Base-by-base conservation (phyloP, 2,113 vertebrate species). In the Periophthalmus modestus region DNA sequence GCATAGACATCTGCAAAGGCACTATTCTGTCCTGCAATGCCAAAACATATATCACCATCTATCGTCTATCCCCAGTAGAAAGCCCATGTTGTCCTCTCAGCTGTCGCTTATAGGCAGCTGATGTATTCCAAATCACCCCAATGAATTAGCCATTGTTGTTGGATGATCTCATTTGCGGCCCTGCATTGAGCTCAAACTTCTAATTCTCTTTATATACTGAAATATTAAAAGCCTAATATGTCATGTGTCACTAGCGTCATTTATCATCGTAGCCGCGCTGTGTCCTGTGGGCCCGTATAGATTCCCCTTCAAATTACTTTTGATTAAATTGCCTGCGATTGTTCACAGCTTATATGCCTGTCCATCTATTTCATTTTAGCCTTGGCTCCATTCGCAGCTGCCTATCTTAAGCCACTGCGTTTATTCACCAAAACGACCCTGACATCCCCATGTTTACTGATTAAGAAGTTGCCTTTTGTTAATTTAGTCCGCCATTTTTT, bases 141-240 rank as follows among this genome's bases (percentile, higher is more conserved):
- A 78, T 87, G 88, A 90, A 91, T 92, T 81, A 87, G 75, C 85
- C 80, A 85, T 91, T 89, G 89, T 92, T 88, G 88, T 87, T 72
- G 63, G 80, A 83, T 81, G 75, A 86, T 86, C 82, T 82, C 75
- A 88, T 90, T 87, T 79, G 14, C 65, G 52, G 24, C 72, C 76
- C 71, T 70, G 76, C 82, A 76, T 82, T 83, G 74, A 83, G 84
- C 85, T 86, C 82, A 68, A 85, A 82, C 83, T 86, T 80, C 75
- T 88, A 88, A 87, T 85, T 90, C 85, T 88, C 80, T 87, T 89
- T 81, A 80, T 78, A 82, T 66, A 82, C 84, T 90, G 83, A 91
- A 90, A 91, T 91, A 92, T 91, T 91, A 90, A 92, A 90, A 85
- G 82, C 87, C 85, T 86, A 86, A 90, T 89, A 90, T 90, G 89